These are phyloP conservation scores for Protophormia terraenovae DNA, from an alignment of 2,888 invertebrate genomes.

Conservation along the genomic window DNA sequence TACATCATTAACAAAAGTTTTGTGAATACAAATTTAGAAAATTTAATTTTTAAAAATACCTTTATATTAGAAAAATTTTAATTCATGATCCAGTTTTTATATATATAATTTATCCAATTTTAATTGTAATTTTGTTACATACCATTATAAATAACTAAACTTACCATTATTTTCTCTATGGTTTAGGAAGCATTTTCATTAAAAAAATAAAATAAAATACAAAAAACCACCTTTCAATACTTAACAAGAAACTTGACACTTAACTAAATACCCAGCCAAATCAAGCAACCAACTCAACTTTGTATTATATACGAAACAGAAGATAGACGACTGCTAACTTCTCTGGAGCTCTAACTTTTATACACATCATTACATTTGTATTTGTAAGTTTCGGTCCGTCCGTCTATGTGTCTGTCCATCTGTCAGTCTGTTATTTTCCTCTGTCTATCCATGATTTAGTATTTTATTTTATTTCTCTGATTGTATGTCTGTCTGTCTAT, in stretches of 20 bases:
- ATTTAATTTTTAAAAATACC: too few relatives aligned
- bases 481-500: background rate
- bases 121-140: background rate
- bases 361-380: background rate
- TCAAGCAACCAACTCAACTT: conserved; percentile 31
- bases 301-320: background rate
- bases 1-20: too few relatives aligned
- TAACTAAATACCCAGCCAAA: conserved; percentile 50
- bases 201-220: background rate
- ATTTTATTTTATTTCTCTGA: background rate
- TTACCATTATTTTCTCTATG: background rate
- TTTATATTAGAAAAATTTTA: too few relatives aligned
- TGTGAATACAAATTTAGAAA: too few relatives aligned
- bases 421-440: background rate
- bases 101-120: too few relatives aligned
- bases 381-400: background rate
- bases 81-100: too few relatives aligned
- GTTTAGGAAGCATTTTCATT: conserved; percentile 3
- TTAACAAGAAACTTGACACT: conserved; percentile 65
- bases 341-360: background rate
- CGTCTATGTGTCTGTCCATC: background rate
- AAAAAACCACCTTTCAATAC: background rate
- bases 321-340: background rate
- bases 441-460: conserved; percentile 20
- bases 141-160: background rate